Conservation (phyloP, 2,888 invertebrate genomes). For the Stomorhina lunata region DNA sequence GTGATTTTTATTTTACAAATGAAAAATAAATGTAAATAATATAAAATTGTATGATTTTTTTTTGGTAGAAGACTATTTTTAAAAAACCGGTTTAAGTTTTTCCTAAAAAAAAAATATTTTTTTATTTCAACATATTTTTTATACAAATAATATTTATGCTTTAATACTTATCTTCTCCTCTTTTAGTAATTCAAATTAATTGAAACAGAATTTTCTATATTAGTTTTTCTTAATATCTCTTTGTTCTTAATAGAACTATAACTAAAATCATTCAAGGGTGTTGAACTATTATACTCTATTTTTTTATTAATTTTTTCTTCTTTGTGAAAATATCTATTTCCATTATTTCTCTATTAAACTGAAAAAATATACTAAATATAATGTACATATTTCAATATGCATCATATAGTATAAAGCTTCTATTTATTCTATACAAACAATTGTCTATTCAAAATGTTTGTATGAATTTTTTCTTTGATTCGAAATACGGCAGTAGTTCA, state of each 20-base stretch:
- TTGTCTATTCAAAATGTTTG: neutral
- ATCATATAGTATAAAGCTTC: neutral
- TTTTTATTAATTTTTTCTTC: neutral
- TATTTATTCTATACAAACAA: neutral
- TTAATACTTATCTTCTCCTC: neutral
- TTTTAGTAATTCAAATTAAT: neutral
- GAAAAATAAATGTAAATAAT: no score
- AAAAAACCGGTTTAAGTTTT: no score
- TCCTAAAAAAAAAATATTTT: no score
- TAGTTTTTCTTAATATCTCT: neutral
- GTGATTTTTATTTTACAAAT: no score
- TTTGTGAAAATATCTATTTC: conserved; percentile 29
- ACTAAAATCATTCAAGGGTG: conserved; percentile 27
- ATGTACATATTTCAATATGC: no score
- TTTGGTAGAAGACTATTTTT: no score
- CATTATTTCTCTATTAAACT: conserved; percentile 50
- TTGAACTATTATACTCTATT: conserved; percentile 41
- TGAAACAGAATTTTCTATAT: neutral
- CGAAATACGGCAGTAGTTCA: conserved; percentile 1
- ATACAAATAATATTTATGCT: neutral
- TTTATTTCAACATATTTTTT: no score
- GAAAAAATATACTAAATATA: no score
- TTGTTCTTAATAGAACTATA: neutral
- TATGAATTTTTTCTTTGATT: neutral
- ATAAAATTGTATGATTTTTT: no score